These are phyloP conservation scores for Microctonus aethiopoides DNA, from an alignment of 2,888 invertebrate species.

Conservation along the genomic window DNA sequence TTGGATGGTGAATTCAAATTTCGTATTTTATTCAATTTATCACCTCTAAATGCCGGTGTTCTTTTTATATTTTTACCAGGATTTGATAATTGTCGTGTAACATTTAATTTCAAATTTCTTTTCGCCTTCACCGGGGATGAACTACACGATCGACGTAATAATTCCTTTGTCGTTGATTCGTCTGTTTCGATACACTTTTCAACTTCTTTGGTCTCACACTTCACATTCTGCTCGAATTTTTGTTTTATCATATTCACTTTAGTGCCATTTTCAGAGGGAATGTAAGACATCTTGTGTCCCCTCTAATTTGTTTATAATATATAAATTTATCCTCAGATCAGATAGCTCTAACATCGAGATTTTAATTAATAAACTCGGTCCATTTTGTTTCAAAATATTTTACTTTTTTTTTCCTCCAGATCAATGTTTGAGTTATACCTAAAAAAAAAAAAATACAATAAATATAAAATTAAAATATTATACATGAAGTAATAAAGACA, in stretches of 20 bases:
- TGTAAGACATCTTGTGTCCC: constrained; percentile 32
- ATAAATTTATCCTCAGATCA: too few species aligned
- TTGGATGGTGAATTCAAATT: constrained; percentile 45
- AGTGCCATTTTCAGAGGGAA: constrained; percentile 35
- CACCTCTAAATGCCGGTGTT: constrained; percentile 71
- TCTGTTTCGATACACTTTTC: background rate
- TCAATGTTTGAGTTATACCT: background rate
- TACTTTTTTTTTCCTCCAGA: background rate
- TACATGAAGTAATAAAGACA: background rate
- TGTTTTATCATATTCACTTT: constrained; percentile 42
- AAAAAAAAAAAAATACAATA: constrained; percentile 8
- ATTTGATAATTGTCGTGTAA: constrained; percentile 69
- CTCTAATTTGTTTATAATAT: background rate
- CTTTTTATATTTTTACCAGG: constrained; percentile 72
- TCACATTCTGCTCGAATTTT: constrained; percentile 39
- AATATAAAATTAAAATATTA: background rate
- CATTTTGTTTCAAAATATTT: background rate
- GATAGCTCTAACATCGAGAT: constrained; percentile 1
- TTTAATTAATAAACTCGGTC: background rate
- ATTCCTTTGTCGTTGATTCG: constrained; percentile 27
- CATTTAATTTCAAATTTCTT: constrained; percentile 49
- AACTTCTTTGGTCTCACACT: constrained; percentile 6
- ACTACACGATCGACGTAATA: constrained; percentile 36
- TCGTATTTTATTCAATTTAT: constrained; percentile 55
- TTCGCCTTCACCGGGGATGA: constrained; percentile 40